These are phyloP conservation scores for Heliocidaris tuberculata DNA, from an alignment of 35 echinoderm and acorn worm species.

Conservation along the genomic window DNA sequence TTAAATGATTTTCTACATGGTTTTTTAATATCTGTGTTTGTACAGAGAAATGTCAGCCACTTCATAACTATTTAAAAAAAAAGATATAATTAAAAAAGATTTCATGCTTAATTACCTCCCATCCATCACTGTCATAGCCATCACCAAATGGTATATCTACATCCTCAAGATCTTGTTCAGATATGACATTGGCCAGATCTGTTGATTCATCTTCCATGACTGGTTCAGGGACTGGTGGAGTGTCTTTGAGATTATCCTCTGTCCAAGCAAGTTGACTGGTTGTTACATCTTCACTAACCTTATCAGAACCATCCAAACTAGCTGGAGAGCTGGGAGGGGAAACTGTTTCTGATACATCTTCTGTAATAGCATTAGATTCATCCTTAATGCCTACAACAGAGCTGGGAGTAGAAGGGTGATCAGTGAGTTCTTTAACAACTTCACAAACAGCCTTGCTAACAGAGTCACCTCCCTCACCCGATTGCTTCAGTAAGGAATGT, in stretches of 20 bases:
- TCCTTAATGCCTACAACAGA: background rate
- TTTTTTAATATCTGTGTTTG: too few species aligned
- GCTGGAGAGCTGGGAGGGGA: background rate
- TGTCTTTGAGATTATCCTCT: background rate
- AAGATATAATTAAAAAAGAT: too few species aligned
- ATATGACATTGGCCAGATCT: background rate
- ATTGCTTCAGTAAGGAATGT: background rate
- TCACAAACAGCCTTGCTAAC: background rate
- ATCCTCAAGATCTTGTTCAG: background rate
- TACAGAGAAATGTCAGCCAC: too few species aligned
- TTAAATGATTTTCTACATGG: too few species aligned
- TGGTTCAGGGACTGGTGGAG: background rate
- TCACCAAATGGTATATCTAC: background rate
- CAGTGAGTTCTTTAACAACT: background rate
- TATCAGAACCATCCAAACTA: background rate
- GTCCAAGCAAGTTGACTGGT: background rate
- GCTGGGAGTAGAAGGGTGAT: background rate
- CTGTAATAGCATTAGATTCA: background rate
- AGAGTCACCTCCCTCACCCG: background rate
- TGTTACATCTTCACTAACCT: background rate
- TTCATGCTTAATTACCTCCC: background rate
- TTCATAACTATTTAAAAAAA: too few species aligned
- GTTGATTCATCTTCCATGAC: too few species aligned
- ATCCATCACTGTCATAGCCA: slow-evolving; percentile 27
- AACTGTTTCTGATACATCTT: background rate